Base-by-base conservation (phyloP, 2,888 invertebrate genomes). In the Epicampocera succincta region DNA sequence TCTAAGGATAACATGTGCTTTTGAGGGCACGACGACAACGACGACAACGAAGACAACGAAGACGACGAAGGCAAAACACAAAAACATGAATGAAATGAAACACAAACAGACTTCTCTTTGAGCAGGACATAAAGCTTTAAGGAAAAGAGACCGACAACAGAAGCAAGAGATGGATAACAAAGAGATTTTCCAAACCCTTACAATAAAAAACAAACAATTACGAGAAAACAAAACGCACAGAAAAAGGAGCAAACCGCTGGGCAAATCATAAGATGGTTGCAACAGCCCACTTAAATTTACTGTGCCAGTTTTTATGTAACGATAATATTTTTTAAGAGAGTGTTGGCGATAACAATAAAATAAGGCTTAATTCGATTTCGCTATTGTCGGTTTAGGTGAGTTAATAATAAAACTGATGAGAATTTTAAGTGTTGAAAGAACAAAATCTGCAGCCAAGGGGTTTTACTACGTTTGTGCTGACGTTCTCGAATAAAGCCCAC, bases 1-100 rank as follows among this genome's bases (percentile, higher is more conserved):
- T 8, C 33, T 38, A 48, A 73, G 81, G 56, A 81, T 69, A 81
- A 69, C 81, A 81, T 81, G 81, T 81, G 81, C 81, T 73, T 73
- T 73, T 48, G 68, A 42, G 58, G n/a, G 42, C 33, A 66, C 1
- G 17, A 29, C 29, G 6, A 29, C 3, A 3, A 29, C n/a, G n/a
- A n/a, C n/a, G n/a, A n/a, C n/a, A n/a, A n/a, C n/a, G n/a, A n/a
- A n/a, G n/a, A n/a, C n/a, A n/a, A n/a, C n/a, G n/a, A n/a, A n/a
- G n/a, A 33, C 3, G 8, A 33, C 33, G 33, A 13, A 25, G 12
- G 9, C 38, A 48, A 50, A 40, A 1, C n/a, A 48, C 42, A 68
- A 25, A 58, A 61, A 19, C 21, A 48, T 66, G 61, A 81, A 81
- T 63, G 38, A 77, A 33, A 77, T 63, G 21, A 66, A 54, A 25